phyloP scores from a whole-genome alignment of 2,797 vertebrate species.

The Apogon talboti region DNA sequence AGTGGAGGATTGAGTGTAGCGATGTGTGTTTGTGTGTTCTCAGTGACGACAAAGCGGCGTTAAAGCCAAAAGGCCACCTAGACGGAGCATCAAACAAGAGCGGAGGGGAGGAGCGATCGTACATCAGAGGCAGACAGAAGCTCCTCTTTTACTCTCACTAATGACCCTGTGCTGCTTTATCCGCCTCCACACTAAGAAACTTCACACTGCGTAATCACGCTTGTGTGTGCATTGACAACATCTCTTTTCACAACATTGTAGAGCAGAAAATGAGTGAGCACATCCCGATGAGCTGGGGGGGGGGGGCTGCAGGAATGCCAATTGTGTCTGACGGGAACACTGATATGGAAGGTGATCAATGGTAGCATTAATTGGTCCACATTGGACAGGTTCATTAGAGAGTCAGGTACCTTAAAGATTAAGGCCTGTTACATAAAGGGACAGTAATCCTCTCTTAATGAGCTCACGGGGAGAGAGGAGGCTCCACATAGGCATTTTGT shows the following conservation, averaged over 20 bases:
- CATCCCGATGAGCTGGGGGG: neutral
- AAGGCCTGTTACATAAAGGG: constrained; percentile 11
- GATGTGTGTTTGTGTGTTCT: neutral
- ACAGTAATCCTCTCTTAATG: constrained; percentile 80
- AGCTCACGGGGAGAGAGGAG: constrained; percentile 52
- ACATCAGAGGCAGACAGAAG: constrained; percentile 20
- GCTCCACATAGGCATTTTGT: constrained; percentile 31
- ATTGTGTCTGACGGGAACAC: constrained; percentile 19
- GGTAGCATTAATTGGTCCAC: constrained; percentile 55
- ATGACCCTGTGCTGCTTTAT: constrained; percentile 18
- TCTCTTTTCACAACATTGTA: neutral
- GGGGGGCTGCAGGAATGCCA: constrained; percentile 11
- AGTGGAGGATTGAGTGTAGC: constrained; percentile 5
- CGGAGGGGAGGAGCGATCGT: constrained; percentile 16
- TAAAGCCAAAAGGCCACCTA: constrained; percentile 56
- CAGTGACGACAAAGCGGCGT: constrained; percentile 26
- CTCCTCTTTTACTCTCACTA: constrained; percentile 16
- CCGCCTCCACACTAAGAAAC: constrained; percentile 1
- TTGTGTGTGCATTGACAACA: neutral
- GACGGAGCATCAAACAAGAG: constrained; percentile 24
- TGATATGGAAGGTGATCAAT: constrained; percentile 64
- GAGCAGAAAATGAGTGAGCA: constrained; percentile 5
- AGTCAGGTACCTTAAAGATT: constrained; percentile 45
- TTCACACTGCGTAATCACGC: constrained; percentile 5
- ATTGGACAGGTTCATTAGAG: constrained; percentile 46